These are phyloP conservation scores for Pedetes capensis DNA, from an alignment of 2,113 vertebrate species.

Conservation along the genomic window DNA sequence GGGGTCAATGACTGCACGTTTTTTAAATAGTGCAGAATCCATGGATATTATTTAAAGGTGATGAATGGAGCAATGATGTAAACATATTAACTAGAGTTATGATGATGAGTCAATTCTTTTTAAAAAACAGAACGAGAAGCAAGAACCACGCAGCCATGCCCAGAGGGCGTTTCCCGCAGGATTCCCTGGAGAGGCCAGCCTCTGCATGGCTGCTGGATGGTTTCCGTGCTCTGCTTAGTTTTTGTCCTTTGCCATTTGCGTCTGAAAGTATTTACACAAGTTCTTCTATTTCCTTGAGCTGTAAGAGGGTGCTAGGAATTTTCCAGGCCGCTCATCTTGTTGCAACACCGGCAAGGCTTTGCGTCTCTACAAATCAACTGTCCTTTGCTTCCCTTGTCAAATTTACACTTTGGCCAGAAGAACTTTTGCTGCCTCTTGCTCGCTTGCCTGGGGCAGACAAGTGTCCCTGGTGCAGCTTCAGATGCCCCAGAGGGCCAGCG, in stretches of 20 bases:
- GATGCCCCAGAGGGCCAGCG: neutral
- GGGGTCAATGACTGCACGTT: neutral
- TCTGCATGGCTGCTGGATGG: neutral
- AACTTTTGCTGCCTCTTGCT: neutral
- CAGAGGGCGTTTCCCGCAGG: neutral
- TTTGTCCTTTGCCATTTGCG: neutral
- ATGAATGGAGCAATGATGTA: neutral
- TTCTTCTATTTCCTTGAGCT: slow-evolving; percentile 3
- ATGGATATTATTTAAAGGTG: neutral
- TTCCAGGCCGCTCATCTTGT: slow-evolving; percentile 3
- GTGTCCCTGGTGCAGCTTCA: neutral
- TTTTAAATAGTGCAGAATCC: neutral
- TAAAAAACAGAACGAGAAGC: neutral
- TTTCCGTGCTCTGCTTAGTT: neutral
- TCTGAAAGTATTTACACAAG: neutral
- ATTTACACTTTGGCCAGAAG: neutral
- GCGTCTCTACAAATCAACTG: slow-evolving; percentile 41
- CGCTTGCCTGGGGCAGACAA: neutral
- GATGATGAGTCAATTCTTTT: neutral
- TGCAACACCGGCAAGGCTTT: neutral
- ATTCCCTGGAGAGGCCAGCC: neutral
- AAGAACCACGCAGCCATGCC: neutral
- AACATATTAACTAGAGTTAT: neutral
- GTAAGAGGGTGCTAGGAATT: neutral
- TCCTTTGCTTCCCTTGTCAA: slow-evolving; percentile 67